Percentiles rank a stretch among this genome's conserved stretches.
Evolutionary conservation across 2,113 vertebrate genomes (phyloP).

Genomic region (Corynorhinus townsendii): DNA sequence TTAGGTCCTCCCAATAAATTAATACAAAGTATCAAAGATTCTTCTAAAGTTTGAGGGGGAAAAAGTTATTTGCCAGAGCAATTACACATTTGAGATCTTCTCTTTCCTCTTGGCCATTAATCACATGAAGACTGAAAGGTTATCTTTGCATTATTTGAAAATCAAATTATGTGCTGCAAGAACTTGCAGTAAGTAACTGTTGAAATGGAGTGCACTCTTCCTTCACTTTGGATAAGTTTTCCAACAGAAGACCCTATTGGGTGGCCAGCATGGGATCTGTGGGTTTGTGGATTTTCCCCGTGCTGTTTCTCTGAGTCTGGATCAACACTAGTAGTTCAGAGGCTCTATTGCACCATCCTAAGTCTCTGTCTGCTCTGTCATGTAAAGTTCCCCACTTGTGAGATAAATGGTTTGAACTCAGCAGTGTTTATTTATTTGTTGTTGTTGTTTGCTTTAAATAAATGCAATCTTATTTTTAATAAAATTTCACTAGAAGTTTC

Average conservation of each 20-base stretch:
- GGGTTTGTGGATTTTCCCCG: not conserved
- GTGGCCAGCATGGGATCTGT: not conserved
- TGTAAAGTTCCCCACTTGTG: not conserved
- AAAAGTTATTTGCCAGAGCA: not conserved
- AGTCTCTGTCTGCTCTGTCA: not conserved
- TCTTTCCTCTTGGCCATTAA: not conserved
- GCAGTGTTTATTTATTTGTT: not conserved
- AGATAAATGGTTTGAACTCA: constrained; percentile 7
- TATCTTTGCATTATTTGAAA: not conserved
- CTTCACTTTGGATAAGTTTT: not conserved
- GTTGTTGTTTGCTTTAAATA: constrained; percentile 2
- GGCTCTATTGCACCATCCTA: not conserved
- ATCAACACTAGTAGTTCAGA: not conserved
- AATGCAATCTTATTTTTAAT: not conserved
- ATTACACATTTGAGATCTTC: not conserved
- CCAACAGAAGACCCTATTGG: not conserved
- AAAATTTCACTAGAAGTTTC: not conserved
- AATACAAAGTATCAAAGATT: not conserved
- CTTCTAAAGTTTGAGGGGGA: not conserved
- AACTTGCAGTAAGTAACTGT: not conserved
- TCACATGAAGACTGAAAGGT: not conserved
- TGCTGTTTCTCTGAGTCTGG: not conserved
- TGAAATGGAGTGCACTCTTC: not conserved
- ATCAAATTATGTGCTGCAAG: not conserved
- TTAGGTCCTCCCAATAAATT: not conserved